These are phyloP conservation scores for Pachydiplax longipennis DNA, from an alignment of 2,888 invertebrate genomes.

Conservation along the genomic window DNA sequence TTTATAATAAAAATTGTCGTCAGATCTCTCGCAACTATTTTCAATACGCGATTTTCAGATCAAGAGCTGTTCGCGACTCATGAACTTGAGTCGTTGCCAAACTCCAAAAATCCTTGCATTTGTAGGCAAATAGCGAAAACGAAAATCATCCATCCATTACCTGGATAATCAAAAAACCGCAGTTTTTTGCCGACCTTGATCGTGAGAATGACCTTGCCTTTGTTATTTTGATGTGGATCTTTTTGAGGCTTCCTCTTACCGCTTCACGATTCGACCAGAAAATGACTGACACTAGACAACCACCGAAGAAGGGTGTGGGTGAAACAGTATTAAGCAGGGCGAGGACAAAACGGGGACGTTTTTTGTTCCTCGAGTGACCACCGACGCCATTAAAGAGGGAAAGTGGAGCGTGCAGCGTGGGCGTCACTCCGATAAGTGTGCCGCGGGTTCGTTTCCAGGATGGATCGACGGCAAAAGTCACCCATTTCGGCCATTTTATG, in stretches of 20 bases:
- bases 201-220: not conserved
- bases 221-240: not conserved
- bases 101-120: not conserved
- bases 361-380: not conserved
- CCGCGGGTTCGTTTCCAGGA: not conserved
- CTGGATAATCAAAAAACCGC: not conserved
- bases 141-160: not conserved
- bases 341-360: not conserved
- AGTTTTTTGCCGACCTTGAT: not conserved
- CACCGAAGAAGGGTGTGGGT: not conserved
- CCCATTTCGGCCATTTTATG: no score
- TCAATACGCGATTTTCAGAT: no score
- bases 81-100: not conserved
- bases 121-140: not conserved
- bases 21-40: no score
- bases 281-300: not conserved
- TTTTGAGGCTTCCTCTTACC: not conserved
- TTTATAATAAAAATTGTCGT: no score
- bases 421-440: not conserved
- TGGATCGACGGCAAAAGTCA: not conserved
- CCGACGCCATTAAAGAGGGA: not conserved
- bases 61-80: no score
- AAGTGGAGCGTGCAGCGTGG: not conserved
- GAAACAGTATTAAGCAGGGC: not conserved
- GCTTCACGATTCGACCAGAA: not conserved